phyloP scores from a whole-genome alignment of 92 coral and sea anemone genomes.

The Plumapathes pennacea region DNA sequence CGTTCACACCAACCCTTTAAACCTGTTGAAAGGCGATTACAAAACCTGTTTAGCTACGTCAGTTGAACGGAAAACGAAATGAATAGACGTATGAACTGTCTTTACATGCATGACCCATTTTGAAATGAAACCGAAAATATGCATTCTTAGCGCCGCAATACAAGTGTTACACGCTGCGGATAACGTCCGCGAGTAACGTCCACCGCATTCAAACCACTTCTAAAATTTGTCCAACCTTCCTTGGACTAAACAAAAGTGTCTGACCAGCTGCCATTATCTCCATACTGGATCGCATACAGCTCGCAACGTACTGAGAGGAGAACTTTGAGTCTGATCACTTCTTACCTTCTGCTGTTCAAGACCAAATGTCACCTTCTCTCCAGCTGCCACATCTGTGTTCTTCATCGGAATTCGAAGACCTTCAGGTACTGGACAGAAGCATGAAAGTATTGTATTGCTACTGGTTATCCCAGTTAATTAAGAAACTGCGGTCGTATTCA shows the following conservation, averaged over 20 bases:
- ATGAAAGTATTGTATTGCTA: too few species aligned
- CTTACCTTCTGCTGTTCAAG: neutral
- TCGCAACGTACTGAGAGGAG: neutral
- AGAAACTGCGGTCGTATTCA: too few species aligned
- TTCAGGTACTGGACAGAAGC: neutral
- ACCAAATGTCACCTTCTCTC: neutral
- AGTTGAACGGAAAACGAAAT: too few species aligned
- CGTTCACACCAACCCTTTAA: too few species aligned
- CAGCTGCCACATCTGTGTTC: neutral
- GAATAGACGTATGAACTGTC: too few species aligned
- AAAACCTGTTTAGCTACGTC: too few species aligned
- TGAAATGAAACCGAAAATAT: neutral
- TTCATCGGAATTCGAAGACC: neutral
- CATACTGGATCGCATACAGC: too few species aligned
- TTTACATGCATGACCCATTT: too few species aligned
- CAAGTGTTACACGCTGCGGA: constrained; percentile 7
- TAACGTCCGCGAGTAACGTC: neutral
- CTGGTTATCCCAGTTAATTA: too few species aligned
- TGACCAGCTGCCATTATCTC: too few species aligned
- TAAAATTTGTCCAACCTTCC: constrained; percentile 1
- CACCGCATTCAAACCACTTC: neutral
- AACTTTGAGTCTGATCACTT: neutral
- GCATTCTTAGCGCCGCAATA: neutral
- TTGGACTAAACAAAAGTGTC: too few species aligned
- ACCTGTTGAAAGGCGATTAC: too few species aligned